These are phyloP conservation scores for Mycteria americana DNA, from an alignment of 2,797 vertebrate genomes.

Conservation along the genomic window DNA sequence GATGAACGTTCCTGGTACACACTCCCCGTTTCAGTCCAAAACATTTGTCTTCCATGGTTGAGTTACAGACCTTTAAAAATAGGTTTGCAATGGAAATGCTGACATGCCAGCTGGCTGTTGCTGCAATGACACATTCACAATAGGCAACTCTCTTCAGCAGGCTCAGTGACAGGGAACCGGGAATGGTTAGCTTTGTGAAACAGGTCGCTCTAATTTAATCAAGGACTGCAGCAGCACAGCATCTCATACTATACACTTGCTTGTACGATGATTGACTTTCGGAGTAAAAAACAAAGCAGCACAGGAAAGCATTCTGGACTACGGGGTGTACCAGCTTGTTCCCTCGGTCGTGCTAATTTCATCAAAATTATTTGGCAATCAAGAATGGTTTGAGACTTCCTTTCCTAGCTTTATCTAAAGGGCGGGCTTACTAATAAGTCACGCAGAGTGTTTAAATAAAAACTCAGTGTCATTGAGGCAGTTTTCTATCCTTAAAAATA, in stretches of 20 bases:
- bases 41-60: neutral
- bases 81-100: constrained; percentile 26
- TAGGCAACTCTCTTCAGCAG: constrained; percentile 1
- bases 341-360: neutral
- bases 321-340: neutral
- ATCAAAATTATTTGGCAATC: neutral
- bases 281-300: neutral
- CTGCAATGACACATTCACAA: constrained; percentile 25
- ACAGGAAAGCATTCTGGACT: neutral
- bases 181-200: neutral
- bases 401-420: neutral
- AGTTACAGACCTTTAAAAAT: constrained; percentile 38
- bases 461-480: neutral
- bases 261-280: neutral
- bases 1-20: neutral
- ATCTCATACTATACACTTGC: neutral
- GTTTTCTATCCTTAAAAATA: neutral
- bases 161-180: neutral
- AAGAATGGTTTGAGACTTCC: neutral
- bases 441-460: neutral
- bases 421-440: neutral
- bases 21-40: neutral
- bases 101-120: neutral
- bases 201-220: neutral
- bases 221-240: neutral